Conservation (phyloP, 2,113 vertebrate species). For the Phoxinus phoxinus region DNA sequence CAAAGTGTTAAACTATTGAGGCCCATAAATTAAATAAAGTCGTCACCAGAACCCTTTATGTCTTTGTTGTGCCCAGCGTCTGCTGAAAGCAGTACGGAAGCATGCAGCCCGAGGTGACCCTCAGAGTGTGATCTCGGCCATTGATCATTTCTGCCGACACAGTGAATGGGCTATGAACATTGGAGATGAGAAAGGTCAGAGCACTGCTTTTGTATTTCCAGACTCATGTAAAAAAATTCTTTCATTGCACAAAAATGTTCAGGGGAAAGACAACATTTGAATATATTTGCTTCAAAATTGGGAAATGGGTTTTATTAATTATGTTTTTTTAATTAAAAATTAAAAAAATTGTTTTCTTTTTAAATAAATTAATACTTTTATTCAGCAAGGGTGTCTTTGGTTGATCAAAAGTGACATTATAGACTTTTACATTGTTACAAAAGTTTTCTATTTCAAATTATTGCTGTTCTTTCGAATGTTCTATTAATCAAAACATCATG, state of each 20-base stretch:
- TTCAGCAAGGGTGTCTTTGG: no score
- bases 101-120: conserved; percentile 81
- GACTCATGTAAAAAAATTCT: background rate
- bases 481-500: no score
- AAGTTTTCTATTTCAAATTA: no score
- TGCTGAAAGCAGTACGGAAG: conserved; percentile 80
- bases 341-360: no score
- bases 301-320: no score
- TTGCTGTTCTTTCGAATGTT: no score
- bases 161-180: conserved; percentile 91
- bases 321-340: no score
- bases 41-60: background rate
- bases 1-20: background rate
- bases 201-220: background rate
- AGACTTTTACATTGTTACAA: no score
- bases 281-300: no score
- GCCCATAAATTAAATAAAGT: background rate
- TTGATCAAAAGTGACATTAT: no score
- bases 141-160: conserved; percentile 83
- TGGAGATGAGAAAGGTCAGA: conserved; percentile 85
- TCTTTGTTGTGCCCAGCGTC: conserved; percentile 64
- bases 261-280: background rate
- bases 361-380: no score
- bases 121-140: conserved; percentile 77
- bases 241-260: background rate